These are phyloP conservation scores for Lysiphlebus fabarum DNA, from an alignment of 1,140 invertebrate species.

Conservation along the genomic window DNA sequence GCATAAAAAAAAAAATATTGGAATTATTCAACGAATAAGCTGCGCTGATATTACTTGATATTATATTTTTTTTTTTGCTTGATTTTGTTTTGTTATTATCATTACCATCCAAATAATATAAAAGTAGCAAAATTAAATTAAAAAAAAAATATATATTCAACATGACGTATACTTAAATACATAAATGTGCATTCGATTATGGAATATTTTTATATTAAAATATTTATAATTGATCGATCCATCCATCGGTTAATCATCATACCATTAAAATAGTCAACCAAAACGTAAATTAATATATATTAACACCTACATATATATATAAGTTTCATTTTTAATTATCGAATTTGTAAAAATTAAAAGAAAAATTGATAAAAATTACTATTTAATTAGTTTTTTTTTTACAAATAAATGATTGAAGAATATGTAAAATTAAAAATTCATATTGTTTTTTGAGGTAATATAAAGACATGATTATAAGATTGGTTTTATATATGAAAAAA, in stretches of 20 bases:
- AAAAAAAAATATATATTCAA: conserved; percentile 24
- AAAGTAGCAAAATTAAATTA: conserved; percentile 21
- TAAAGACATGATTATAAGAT: conserved; percentile 31
- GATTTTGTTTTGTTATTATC: conserved; percentile 15
- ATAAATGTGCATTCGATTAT: conserved; percentile 7
- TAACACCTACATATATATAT: conserved; percentile 23
- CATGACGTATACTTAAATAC: too few relatives aligned
- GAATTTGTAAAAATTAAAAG: too few relatives aligned
- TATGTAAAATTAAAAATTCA: conserved; percentile 20
- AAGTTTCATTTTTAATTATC: too few relatives aligned
- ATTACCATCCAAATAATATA: conserved; percentile 24
- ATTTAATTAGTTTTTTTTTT: conserved; percentile 33
- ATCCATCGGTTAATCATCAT: conserved; percentile 36
- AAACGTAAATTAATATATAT: conserved; percentile 15
- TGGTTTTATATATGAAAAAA: conserved; percentile 39
- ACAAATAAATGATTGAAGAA: conserved; percentile 19
- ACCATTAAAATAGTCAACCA: conserved; percentile 23
- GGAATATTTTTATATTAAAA: conserved; percentile 22
- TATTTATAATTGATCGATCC: conserved; percentile 41
- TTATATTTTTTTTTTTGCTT: conserved; percentile 5
- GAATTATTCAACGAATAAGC: conserved; percentile 21
- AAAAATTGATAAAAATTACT: conserved; percentile 47
- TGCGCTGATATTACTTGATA: conserved; percentile 15
- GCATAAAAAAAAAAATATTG: conserved; percentile 7
- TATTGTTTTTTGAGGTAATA: conserved; percentile 23